Conservation (phyloP, 2,113 vertebrate genomes). For the Cyanocitta stelleri region DNA sequence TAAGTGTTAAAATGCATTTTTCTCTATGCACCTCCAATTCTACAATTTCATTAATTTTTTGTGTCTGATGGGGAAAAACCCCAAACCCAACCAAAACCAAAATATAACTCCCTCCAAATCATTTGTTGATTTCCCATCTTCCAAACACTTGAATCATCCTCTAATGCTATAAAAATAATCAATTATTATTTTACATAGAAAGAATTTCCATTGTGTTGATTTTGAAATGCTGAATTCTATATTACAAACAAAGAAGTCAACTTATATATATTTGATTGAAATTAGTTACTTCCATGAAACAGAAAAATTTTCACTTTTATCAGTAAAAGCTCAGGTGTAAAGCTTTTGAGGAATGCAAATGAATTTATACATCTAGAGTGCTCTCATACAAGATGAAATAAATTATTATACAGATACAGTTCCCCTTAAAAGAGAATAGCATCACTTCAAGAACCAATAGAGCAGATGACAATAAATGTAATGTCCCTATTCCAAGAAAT, state of each 20-base stretch:
- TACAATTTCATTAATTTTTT: neutral
- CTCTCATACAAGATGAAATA: neutral
- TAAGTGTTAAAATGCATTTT: neutral
- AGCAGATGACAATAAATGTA: slow-evolving; percentile 2
- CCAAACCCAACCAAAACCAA: neutral
- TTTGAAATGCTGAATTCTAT: neutral
- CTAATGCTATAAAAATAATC: neutral
- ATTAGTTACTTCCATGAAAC: neutral
- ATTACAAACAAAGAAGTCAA: neutral
- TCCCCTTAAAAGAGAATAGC: neutral
- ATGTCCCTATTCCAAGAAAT: neutral
- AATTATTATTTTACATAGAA: neutral
- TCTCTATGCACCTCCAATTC: neutral
- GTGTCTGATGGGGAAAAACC: neutral
- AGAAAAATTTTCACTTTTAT: neutral
- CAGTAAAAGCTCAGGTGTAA: neutral
- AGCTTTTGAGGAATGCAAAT: neutral
- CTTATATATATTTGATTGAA: neutral
- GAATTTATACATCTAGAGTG: neutral
- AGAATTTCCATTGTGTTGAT: neutral
- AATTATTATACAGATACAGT: neutral
- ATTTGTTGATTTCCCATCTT: neutral
- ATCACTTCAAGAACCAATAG: neutral
- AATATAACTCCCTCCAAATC: neutral
- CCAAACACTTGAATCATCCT: neutral